Conservation (phyloP, 2,888 invertebrate species). For the Watsonalla binaria region DNA sequence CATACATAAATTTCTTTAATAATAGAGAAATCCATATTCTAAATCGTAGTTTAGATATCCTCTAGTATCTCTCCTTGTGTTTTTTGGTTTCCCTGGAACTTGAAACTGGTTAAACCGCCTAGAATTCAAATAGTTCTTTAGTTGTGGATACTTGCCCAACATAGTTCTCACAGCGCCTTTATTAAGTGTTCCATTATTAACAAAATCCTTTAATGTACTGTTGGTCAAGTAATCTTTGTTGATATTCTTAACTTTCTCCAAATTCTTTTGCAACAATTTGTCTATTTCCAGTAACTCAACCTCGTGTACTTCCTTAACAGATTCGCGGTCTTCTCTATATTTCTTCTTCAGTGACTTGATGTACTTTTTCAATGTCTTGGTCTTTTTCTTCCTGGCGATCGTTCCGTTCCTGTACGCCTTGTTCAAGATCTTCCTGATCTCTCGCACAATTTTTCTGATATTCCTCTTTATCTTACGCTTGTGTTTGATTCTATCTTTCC, state of each 20-base stretch:
- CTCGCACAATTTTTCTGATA: constrained; percentile 45
- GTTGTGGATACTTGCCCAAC: constrained; percentile 49
- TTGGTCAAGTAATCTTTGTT: constrained; percentile 48
- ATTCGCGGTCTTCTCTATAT: constrained; percentile 49
- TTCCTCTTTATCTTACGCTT: constrained; percentile 49
- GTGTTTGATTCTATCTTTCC: constrained; percentile 30
- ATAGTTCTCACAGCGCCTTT: constrained; percentile 35
- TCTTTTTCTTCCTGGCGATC: constrained; percentile 43
- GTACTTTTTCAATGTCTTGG: constrained; percentile 55
- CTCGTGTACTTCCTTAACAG: constrained; percentile 50
- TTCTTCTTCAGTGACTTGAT: constrained; percentile 50
- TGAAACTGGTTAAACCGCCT: constrained; percentile 14
- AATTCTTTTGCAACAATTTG: constrained; percentile 24
- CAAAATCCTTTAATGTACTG: constrained; percentile 47
- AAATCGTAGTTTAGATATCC: constrained; percentile 51
- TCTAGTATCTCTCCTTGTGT: constrained; percentile 2
- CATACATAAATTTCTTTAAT: constrained; percentile 26
- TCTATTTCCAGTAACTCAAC: constrained; percentile 47
- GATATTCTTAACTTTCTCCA: constrained; percentile 37
- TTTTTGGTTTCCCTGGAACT: neutral
- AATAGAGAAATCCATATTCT: constrained; percentile 57
- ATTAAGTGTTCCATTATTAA: constrained; percentile 49
- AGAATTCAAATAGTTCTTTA: constrained; percentile 23
- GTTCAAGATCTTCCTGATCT: constrained; percentile 49
- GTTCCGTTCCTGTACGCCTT: constrained; percentile 50